Evolutionary conservation across 2,797 vertebrate species (phyloP).

Genomic region (Adelosebastes latens): DNA sequence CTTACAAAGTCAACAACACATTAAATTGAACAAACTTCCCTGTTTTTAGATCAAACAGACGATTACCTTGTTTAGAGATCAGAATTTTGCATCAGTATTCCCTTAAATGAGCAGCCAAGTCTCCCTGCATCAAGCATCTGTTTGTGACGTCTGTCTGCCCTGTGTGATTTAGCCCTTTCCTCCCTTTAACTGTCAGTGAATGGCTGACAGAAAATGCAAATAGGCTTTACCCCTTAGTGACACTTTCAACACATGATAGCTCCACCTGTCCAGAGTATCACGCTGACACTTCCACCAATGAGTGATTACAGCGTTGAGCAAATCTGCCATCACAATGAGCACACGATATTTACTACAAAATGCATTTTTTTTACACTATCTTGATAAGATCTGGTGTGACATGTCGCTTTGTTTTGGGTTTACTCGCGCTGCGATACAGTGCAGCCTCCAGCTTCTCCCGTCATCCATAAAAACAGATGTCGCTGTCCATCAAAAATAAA

Average conservation of each 20-base stretch:
- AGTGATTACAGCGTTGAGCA: not conserved
- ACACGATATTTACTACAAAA: not conserved
- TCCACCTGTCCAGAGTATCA: conserved; percentile 66
- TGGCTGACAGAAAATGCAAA: conserved; percentile 75
- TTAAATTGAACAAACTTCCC: conserved; percentile 17
- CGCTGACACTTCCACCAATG: conserved; percentile 6
- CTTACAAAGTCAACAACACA: conserved; percentile 30
- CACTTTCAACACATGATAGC: conserved; percentile 59
- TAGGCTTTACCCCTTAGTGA: conserved; percentile 61
- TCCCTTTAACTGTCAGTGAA: conserved; percentile 57
- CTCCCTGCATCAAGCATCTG: conserved; percentile 43
- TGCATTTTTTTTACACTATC: not conserved
- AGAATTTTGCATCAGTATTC: conserved; percentile 39
- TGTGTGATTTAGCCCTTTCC: conserved; percentile 51
- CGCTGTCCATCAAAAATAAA: conserved; percentile 52
- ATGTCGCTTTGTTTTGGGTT: conserved; percentile 14
- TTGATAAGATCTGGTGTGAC: conserved; percentile 19
- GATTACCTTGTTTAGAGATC: conserved; percentile 55
- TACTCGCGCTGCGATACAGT: not conserved
- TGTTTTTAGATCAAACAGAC: conserved; percentile 4
- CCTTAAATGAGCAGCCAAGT: conserved; percentile 40
- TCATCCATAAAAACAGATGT: conserved; percentile 54
- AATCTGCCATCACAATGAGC: not conserved
- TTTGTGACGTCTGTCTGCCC: conserved; percentile 49
- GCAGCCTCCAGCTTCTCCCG: not conserved